A percentile compares a stretch with the other conserved stretches of the same genome.
These are phyloP conservation scores for Drosophila rellima DNA, from an alignment of 2,888 invertebrate genomes.

Conservation along the genomic window DNA sequence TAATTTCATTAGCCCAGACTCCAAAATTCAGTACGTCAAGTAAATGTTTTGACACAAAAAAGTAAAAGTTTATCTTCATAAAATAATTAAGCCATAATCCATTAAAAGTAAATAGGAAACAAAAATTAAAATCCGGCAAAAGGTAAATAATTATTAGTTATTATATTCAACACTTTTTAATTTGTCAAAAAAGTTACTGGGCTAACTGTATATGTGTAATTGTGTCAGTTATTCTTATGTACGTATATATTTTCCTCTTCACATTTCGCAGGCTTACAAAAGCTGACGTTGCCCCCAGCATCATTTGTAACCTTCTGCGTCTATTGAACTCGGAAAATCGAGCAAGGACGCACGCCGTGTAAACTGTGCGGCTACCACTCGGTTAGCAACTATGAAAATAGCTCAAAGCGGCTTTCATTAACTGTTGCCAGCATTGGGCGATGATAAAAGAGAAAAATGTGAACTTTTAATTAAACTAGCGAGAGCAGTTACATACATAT, in stretches of 20 bases:
- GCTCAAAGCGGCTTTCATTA: constrained; percentile 45
- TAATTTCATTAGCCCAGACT: constrained; percentile 44
- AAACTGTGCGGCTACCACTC: constrained; percentile 19
- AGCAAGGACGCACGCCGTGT: constrained; percentile 64
- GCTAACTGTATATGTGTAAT: not conserved
- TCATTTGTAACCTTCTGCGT: constrained; percentile 62
- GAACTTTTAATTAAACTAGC: constrained; percentile 53
- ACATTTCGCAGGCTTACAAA: constrained; percentile 7
- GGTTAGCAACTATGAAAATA: constrained; percentile 52
- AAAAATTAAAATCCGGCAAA: not conserved
- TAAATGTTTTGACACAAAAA: not conserved
- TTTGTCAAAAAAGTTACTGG: not conserved
- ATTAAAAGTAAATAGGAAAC: not conserved
- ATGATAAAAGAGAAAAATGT: constrained; percentile 32
- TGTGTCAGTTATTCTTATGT: not conserved
- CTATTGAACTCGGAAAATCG: constrained; percentile 75
- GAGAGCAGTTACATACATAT: constrained; percentile 4
- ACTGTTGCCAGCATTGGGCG: constrained; percentile 39
- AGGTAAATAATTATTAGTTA: not conserved
- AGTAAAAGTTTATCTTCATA: not conserved
- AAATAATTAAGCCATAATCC: too few species aligned
- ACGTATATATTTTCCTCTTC: constrained; percentile 8
- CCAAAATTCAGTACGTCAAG: not conserved
- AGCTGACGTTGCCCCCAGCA: constrained; percentile 36
- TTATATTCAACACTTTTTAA: not conserved